Base-by-base conservation (phyloP, 2,113 vertebrate species). In the Melanerpes formicivorus region DNA sequence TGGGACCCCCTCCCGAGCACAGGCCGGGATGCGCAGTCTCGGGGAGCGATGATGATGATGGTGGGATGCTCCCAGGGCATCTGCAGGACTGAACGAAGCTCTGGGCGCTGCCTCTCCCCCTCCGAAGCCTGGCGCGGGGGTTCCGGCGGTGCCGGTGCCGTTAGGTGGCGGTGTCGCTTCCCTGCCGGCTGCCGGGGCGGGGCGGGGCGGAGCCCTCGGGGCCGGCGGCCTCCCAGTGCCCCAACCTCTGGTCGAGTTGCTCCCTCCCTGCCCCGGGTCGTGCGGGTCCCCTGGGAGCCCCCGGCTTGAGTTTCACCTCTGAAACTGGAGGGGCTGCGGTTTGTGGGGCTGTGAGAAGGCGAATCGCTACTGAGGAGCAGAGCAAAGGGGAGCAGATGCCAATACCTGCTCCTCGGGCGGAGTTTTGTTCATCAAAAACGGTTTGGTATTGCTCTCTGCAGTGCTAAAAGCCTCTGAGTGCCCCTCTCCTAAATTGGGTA, bases 161-260 rank as follows among this genome's bases (percentile, higher is more conserved):
- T 93, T 63, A 97, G 97, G 55, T 92, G 97, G 96, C 85, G 34
- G 42, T 93, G 65, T 93, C 74, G 18, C 90, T 79, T 55, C 82
- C 79, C 48, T 9, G 23, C 26, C 9, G n/a, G 29, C 56, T 32
- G 22, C 21, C 12, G n/a, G 12, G 22, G 40, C 40, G 40, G 40
- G 40, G 7, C 25, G 18, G n/a, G 18, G 70, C 29, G 7, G 56
- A 55, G 56, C 32, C 59, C 59, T 13, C 30, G 30, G 30, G 3
- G 58, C 18, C 11, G 50, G 22, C 22, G 50, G 12, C 50, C 50
- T 52, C 50, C 50, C 22, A 13, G 26, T 4, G 50, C 22, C 32
- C 23, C 60, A 15, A 2, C 13, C 19, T 13, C 69, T 30, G 2
- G 3, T 10, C 23, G 1, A 21, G 11, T 30, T 34, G 5, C 54